These are phyloP conservation scores for Trachops cirrhosus DNA, from an alignment of 2,797 vertebrate genomes.

Conservation along the genomic window DNA sequence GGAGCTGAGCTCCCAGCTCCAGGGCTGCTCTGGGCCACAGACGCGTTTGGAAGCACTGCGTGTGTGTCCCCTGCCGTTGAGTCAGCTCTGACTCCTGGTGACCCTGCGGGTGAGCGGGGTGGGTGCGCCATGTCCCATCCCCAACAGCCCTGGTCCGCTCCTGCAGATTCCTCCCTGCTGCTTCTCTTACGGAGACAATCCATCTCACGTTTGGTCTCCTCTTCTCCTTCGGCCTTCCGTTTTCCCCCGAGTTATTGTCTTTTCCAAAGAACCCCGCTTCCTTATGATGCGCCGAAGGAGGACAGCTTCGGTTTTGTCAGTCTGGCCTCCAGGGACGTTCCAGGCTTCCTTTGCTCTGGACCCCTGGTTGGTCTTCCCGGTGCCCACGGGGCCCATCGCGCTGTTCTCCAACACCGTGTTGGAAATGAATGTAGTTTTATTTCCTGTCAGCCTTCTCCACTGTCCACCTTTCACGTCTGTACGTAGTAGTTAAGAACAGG, in stretches of 20 bases:
- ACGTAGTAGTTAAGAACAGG: no score
- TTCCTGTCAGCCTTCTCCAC: neutral
- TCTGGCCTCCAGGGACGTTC: neutral
- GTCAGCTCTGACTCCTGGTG: neutral
- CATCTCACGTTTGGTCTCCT: neutral
- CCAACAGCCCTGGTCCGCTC: neutral
- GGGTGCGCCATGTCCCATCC: neutral
- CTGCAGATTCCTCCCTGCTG: neutral
- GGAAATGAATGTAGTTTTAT: neutral
- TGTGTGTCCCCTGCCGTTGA: neutral
- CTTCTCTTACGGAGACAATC: neutral
- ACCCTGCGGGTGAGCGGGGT: no score
- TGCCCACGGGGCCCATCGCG: accelerated
- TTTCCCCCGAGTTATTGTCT: neutral
- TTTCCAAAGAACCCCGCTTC: neutral
- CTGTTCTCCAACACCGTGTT: neutral
- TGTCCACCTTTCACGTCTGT: neutral
- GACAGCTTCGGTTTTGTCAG: neutral
- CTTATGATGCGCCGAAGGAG: neutral
- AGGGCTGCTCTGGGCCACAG: neutral
- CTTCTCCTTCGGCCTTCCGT: neutral
- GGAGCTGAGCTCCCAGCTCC: slow-evolving; percentile 60
- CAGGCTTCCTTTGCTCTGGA: neutral
- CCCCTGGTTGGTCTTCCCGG: neutral
- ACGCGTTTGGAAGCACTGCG: neutral